Evolutionary conservation across 2,797 vertebrate genomes (phyloP).

Genomic region (Eremophila alpestris): DNA sequence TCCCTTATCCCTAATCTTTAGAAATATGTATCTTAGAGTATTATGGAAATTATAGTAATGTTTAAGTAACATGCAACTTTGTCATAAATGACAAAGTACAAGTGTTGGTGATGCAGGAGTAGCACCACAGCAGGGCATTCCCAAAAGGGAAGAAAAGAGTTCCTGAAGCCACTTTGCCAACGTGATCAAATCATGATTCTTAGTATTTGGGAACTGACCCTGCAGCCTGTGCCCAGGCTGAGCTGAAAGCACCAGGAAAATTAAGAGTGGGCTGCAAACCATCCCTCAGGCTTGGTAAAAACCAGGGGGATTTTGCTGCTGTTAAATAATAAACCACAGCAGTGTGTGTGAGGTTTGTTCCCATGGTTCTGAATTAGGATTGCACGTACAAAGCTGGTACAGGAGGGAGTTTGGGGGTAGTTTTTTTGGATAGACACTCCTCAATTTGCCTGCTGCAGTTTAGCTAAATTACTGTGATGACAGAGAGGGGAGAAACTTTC

Average conservation of each 20-base stretch:
- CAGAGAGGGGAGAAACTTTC: not conserved
- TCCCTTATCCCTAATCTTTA: not conserved
- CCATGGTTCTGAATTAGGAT: rapidly evolving
- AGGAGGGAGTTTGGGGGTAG: not conserved
- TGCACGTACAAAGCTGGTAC: not conserved
- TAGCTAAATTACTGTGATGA: not conserved
- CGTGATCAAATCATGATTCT: not conserved
- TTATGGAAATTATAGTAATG: not conserved
- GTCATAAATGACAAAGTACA: not conserved
- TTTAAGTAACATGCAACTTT: not conserved
- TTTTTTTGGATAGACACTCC: not conserved
- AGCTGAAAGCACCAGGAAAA: not conserved
- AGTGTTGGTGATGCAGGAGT: not conserved
- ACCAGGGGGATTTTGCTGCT: not conserved
- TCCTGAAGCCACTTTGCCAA: not conserved
- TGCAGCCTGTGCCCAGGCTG: not conserved
- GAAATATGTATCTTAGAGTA: not conserved
- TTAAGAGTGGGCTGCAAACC: not conserved
- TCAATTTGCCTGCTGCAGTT: not conserved
- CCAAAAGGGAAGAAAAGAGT: not conserved
- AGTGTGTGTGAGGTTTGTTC: not conserved
- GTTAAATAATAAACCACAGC: not conserved
- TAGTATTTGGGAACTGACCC: not conserved
- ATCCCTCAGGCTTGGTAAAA: not conserved
- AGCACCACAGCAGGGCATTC: not conserved